A percentile compares a stretch with the other conserved stretches of the same genome.
phyloP scores from a whole-genome alignment of 1,140 invertebrate species.

The Probaryconus sp. region DNA sequence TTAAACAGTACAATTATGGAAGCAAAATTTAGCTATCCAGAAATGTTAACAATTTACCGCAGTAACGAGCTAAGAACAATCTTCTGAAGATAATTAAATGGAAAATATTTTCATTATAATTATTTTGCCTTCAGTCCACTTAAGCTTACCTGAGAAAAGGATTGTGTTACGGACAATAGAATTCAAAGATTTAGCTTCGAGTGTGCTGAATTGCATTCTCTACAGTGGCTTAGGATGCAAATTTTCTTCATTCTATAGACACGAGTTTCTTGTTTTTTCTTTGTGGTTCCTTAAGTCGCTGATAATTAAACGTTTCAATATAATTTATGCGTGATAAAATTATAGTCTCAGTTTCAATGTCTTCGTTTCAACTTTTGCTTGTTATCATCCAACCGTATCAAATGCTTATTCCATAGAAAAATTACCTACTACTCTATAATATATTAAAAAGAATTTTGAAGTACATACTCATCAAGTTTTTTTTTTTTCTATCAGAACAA shows the following conservation, averaged over 20 bases:
- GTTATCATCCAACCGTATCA: slow-evolving; percentile 10
- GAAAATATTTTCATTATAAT: slow-evolving; percentile 38
- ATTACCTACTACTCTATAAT: too few relatives aligned
- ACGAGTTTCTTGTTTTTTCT: slow-evolving; percentile 44
- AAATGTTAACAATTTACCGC: too few relatives aligned
- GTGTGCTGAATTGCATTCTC: slow-evolving; percentile 32
- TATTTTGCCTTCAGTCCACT: slow-evolving; percentile 9
- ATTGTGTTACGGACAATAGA: slow-evolving; percentile 33
- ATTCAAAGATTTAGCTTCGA: slow-evolving; percentile 36
- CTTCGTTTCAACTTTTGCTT: slow-evolving; percentile 37
- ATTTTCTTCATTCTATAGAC: slow-evolving; percentile 31
- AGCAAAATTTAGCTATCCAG: too few relatives aligned
- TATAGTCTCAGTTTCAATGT: slow-evolving; percentile 38
- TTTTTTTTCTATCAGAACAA: too few relatives aligned
- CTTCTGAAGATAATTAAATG: slow-evolving; percentile 3
- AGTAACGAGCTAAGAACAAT: too few relatives aligned
- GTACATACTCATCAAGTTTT: too few relatives aligned
- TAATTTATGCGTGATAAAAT: slow-evolving; percentile 66
- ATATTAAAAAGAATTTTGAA: too few relatives aligned
- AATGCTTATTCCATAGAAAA: too few relatives aligned
- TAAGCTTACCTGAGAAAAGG: slow-evolving; percentile 5
- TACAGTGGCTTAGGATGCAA: slow-evolving; percentile 46
- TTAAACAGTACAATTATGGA: too few relatives aligned
- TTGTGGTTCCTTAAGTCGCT: slow-evolving; percentile 57
- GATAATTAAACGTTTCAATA: slow-evolving; percentile 73